A percentile compares a stretch with the other conserved stretches of the same genome.
These are phyloP conservation scores for Synodontis membranacea DNA, from an alignment of 2,113 vertebrate genomes.

Conservation along the genomic window DNA sequence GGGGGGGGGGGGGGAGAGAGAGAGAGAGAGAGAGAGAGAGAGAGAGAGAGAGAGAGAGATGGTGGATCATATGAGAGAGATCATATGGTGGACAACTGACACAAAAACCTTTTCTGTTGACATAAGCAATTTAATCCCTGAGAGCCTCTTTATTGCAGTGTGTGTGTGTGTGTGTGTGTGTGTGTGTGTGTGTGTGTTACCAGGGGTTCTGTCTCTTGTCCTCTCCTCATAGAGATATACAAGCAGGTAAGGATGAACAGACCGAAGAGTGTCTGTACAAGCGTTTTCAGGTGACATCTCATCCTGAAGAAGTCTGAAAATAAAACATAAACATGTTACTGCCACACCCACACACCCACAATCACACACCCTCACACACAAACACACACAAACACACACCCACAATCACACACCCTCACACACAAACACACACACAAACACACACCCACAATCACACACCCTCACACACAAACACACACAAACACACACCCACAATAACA, in stretches of 20 bases:
- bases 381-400: neutral
- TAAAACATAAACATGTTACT: neutral
- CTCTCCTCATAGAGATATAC: slow-evolving; percentile 21
- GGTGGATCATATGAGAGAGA: no score
- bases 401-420: neutral
- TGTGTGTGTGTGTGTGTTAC: slow-evolving; percentile 19
- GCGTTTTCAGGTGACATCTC: slow-evolving; percentile 37
- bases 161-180: neutral
- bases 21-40: no score
- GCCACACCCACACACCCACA: slow-evolving; percentile 2
- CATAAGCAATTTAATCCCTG: neutral
- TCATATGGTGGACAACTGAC: neutral
- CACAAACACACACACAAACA: neutral
- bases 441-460: slow-evolving; percentile 10
- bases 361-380: neutral
- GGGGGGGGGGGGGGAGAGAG: no score
- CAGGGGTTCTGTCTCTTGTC: neutral
- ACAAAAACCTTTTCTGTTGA: neutral
- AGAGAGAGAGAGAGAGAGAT: no score
- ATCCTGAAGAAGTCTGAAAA: slow-evolving; percentile 22
- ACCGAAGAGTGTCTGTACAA: neutral
- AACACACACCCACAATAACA: slow-evolving; percentile 13
- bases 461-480: neutral
- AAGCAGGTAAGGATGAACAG: slow-evolving; percentile 27
- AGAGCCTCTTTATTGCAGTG: neutral